phyloP scores from a whole-genome alignment of 2,797 vertebrate genomes.

The Aphelocoma californica region DNA sequence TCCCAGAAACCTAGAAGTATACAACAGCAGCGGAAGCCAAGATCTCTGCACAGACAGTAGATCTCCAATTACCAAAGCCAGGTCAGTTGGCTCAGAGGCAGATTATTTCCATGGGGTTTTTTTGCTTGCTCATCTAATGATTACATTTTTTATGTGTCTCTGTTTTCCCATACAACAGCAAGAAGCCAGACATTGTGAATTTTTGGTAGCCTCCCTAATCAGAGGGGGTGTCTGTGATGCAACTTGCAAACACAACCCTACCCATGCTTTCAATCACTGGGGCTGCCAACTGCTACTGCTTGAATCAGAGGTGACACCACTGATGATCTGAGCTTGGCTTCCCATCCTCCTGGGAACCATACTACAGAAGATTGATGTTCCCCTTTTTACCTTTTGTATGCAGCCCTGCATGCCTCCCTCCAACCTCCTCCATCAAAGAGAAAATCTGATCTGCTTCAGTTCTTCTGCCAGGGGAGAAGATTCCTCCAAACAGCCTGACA shows the following conservation, averaged over 20 bases:
- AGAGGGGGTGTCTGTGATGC: not conserved
- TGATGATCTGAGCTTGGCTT: not conserved
- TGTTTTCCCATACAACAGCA: not conserved
- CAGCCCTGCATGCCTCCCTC: not conserved
- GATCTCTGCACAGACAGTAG: not conserved
- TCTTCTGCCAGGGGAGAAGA: not conserved
- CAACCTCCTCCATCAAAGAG: not conserved
- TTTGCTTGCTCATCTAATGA: not conserved
- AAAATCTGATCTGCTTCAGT: not conserved
- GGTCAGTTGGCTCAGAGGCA: not conserved
- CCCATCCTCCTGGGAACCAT: not conserved
- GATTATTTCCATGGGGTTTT: not conserved
- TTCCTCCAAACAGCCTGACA: not conserved
- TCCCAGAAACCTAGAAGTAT: conserved; percentile 2
- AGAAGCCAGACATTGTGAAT: not conserved
- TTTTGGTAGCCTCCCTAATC: not conserved
- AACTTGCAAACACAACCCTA: not conserved
- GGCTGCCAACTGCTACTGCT: not conserved
- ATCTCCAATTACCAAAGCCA: not conserved
- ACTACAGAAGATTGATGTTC: not conserved
- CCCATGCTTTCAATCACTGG: not conserved
- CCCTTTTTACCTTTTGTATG: not conserved
- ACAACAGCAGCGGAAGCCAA: not conserved
- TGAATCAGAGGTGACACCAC: not conserved
- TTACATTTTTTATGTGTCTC: not conserved